Evolutionary conservation across 2,888 invertebrate species (phyloP).

Genomic region (Lycia hirtaria): DNA sequence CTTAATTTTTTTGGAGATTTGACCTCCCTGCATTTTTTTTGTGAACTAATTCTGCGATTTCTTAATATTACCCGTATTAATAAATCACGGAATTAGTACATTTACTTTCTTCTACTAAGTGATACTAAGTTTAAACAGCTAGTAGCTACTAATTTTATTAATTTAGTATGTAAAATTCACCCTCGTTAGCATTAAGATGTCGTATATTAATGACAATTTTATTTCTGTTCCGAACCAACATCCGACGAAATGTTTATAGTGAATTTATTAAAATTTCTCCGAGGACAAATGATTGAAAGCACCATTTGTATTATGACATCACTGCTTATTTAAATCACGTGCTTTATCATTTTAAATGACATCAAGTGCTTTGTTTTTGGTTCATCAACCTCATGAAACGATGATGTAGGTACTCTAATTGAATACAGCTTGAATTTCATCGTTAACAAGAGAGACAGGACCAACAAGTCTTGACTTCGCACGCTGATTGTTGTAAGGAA

Average conservation of each 20-base stretch:
- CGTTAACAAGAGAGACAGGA: constrained; percentile 66
- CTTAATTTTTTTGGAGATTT: too few species aligned
- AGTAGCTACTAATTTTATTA: not conserved
- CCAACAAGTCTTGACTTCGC: constrained; percentile 75
- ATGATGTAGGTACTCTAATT: constrained; percentile 69
- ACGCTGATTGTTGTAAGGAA: constrained; percentile 80
- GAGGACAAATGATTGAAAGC: constrained; percentile 49
- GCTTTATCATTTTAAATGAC: constrained; percentile 42
- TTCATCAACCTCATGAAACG: constrained; percentile 52
- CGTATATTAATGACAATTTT: constrained; percentile 64
- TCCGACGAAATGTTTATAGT: constrained; percentile 59
- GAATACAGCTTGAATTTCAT: constrained; percentile 73
- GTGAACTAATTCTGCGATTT: too few species aligned
- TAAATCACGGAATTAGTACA: too few species aligned
- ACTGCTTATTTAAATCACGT: constrained; percentile 40
- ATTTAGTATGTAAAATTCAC: constrained; percentile 30
- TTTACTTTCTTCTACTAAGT: too few species aligned
- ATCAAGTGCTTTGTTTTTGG: constrained; percentile 43
- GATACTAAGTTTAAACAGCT: too few species aligned
- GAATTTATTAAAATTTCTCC: constrained; percentile 66
- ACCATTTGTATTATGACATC: constrained; percentile 56
- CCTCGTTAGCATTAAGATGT: constrained; percentile 61
- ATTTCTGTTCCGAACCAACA: constrained; percentile 50
- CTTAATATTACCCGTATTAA: too few species aligned
- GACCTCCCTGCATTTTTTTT: too few species aligned